Conservation (phyloP, 2,888 invertebrate species). For the Serripes groenlandicus region DNA sequence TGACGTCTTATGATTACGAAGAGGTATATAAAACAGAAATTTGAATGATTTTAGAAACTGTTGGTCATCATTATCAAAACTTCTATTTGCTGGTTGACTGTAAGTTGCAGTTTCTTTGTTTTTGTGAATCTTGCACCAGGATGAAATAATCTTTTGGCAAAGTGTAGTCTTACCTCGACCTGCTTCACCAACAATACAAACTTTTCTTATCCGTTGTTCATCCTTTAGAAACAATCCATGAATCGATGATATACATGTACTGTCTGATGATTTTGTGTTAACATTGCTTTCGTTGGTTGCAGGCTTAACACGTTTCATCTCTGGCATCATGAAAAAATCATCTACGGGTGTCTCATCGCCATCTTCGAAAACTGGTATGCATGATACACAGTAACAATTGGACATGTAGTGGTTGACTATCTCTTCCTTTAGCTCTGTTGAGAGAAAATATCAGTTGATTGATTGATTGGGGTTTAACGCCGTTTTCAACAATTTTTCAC, state of each 20-base stretch:
- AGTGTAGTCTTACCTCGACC: conserved; percentile 12
- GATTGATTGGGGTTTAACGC: no score
- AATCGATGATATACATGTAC: neutral
- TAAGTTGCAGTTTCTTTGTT: no score
- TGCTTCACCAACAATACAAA: conserved; percentile 4
- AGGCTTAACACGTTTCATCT: neutral
- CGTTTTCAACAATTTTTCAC: no score
- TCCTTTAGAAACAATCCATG: neutral
- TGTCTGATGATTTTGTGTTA: neutral
- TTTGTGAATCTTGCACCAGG: conserved; percentile 6
- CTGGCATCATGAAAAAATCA: neutral
- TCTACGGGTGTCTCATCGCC: neutral
- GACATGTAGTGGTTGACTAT: no score
- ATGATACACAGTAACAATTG: no score
- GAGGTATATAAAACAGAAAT: conserved; percentile 22
- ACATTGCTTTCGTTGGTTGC: no score
- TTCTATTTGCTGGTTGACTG: neutral
- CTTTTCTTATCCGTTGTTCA: neutral
- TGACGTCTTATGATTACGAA: neutral
- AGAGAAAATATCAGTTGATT: no score
- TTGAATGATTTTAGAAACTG: conserved; percentile 3
- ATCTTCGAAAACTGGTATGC: neutral
- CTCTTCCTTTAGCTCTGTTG: no score
- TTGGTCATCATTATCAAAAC: neutral
- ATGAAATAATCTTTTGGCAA: conserved; percentile 12